Percentiles rank a stretch among this genome's conserved stretches.
Conservation (phyloP, 2,888 invertebrate species). For the Criorhina ranunculi region DNA sequence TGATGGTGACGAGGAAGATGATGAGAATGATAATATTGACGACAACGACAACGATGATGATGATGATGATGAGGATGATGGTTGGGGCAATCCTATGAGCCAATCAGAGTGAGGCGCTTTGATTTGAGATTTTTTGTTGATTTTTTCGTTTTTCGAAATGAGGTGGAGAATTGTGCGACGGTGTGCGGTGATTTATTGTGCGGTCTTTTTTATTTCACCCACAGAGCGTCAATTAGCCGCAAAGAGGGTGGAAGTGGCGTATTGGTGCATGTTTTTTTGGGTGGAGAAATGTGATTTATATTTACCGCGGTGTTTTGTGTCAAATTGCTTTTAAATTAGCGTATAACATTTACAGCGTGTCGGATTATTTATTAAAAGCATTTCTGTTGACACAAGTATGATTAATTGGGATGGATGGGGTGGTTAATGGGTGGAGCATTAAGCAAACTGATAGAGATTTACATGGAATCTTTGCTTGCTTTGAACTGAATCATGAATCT, state of each 20-base stretch:
- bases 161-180: slow-evolving; percentile 36
- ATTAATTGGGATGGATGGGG: neutral
- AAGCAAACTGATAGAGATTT: too few species aligned
- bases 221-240: neutral
- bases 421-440: neutral
- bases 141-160: slow-evolving; percentile 25
- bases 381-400: slow-evolving; percentile 8
- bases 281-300: slow-evolving; percentile 38
- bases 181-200: slow-evolving; percentile 47
- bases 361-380: slow-evolving; percentile 22
- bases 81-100: slow-evolving; percentile 23
- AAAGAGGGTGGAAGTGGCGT: slow-evolving; percentile 4
- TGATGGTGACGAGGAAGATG: slow-evolving; percentile 30
- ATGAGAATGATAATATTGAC: slow-evolving; percentile 3
- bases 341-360: slow-evolving; percentile 9
- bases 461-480: too few species aligned
- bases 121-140: slow-evolving; percentile 40
- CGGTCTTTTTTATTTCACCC: slow-evolving; percentile 6
- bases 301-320: slow-evolving; percentile 29
- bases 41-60: slow-evolving; percentile 5
- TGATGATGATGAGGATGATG: slow-evolving; percentile 26
- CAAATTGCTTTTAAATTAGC: slow-evolving; percentile 34
- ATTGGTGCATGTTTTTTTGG: slow-evolving; percentile 21
- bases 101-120: slow-evolving; percentile 53
- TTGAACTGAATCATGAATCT: too few species aligned